Percentiles rank a stretch among this genome's conserved stretches.
These are phyloP conservation scores for Polypedilum vanderplanki DNA, from an alignment of 1,140 invertebrate species.

Conservation along the genomic window DNA sequence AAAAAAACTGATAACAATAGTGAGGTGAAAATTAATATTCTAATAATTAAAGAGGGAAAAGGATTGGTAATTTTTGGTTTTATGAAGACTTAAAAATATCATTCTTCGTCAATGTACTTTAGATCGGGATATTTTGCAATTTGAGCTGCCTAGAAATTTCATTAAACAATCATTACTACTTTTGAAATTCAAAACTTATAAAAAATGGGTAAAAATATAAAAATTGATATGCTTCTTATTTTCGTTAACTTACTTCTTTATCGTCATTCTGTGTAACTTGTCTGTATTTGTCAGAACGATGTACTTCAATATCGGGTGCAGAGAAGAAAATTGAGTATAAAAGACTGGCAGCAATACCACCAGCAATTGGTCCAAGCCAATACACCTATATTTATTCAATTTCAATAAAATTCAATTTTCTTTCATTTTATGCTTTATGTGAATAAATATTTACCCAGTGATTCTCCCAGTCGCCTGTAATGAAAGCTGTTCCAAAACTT, in stretches of 20 bases:
- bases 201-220: background rate
- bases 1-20: too few relatives aligned
- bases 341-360: constrained; percentile 67
- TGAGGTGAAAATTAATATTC: too few relatives aligned
- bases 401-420: background rate
- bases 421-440: background rate
- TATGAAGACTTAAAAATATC: background rate
- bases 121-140: constrained; percentile 11
- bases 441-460: constrained; percentile 65
- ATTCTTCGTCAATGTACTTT: constrained; percentile 25
- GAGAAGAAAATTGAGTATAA: constrained; percentile 68
- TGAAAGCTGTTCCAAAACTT: constrained; percentile 75
- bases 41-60: too few relatives aligned
- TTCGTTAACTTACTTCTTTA: background rate
- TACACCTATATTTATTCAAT: constrained; percentile 56
- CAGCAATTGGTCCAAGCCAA: constrained; percentile 78
- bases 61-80: background rate
- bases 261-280: constrained; percentile 11
- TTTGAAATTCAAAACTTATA: background rate
- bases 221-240: background rate
- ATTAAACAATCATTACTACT: constrained; percentile 24
- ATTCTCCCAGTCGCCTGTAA: constrained; percentile 61
- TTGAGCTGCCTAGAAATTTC: constrained; percentile 19
- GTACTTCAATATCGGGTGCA: constrained; percentile 41
- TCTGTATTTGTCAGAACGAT: constrained; percentile 4